Conservation (phyloP, 2,888 invertebrate species). For the Callyntrura guangdongensis region DNA sequence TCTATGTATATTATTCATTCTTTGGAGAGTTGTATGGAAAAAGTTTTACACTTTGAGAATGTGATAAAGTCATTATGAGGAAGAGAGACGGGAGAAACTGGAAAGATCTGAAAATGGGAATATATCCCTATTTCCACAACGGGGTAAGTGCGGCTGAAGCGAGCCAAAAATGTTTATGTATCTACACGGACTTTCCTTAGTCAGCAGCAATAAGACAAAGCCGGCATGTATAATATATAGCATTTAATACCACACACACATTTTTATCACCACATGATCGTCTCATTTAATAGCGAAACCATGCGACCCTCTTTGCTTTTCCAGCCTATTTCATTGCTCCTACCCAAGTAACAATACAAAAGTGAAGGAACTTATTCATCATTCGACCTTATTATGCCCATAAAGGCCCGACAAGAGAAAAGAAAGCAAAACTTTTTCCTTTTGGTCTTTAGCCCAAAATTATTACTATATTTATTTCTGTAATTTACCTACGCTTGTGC, state of each 20-base stretch:
- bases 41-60: conserved; percentile 66
- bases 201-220: background rate
- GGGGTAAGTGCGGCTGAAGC: conserved; percentile 64
- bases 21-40: conserved; percentile 46
- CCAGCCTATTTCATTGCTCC: background rate
- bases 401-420: conserved; percentile 43
- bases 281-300: conserved; percentile 54
- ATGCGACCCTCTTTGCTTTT: conserved; percentile 64
- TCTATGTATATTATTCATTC: conserved; percentile 54
- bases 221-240: background rate
- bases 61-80: conserved; percentile 65
- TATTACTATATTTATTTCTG: conserved; percentile 14
- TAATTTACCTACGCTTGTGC: background rate
- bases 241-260: conserved; percentile 19
- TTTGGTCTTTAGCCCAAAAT: background rate
- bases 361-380: conserved; percentile 54
- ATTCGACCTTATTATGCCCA: conserved; percentile 30
- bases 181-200: conserved; percentile 6
- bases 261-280: conserved; percentile 72
- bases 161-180: conserved; percentile 61
- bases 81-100: conserved; percentile 27
- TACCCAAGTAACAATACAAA: conserved; percentile 17
- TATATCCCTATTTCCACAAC: conserved; percentile 19
- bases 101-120: conserved; percentile 32
- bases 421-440: conserved; percentile 50